Evolutionary conservation across 2,113 vertebrate genomes (phyloP), one percentile per base, ranked within the genome.

Genomic region (Helogale parvula): DNA sequence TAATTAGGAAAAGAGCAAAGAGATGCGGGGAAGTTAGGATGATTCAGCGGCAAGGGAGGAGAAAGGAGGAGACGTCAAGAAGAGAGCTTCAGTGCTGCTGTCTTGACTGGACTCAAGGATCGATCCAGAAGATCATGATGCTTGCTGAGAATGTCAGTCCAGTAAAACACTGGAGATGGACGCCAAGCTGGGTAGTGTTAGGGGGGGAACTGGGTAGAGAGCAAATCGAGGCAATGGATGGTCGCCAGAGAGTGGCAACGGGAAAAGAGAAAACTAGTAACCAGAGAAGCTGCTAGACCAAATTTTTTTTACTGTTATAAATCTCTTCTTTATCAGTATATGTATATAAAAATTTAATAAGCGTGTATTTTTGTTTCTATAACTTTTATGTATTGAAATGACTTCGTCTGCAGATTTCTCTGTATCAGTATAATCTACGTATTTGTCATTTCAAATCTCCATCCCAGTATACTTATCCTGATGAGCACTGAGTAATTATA

Each of bases 311-410:
- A 41, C 69, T 66, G 9, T 79, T 69, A 35, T 63, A 47, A 29
- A 84, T 85, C 65, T 81, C 4, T 88, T 88, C n/a, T 35, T 92
- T 76, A 33, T 86, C 79, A 92, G 21, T 41, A 96, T 86, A 29
- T 68, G 77, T 88, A 80, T 12, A 31, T 41, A 92, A 68, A 89
- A 81, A 29, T 92, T 17, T 82, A 68, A 57, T 77, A 19, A 60
- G 1, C 41, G 1, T 77, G 17, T 4, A 21, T 41, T 95, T 81
- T 69, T 86, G 19, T 52, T 79, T 45, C 66, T 68, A 10, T 65
- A 52, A 83, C 76, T 84, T 90, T 83, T 91, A 2, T 93, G 9
- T 88, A 41, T 77, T 93, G 77, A 93, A 74, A 80, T 85, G 23
- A 13, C 38, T 86, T 92, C 71, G 57, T 69, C 72, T 88, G 5